A percentile compares a stretch with the other conserved stretches of the same genome.
These are phyloP conservation scores for Electrophaes corylata DNA, from an alignment of 2,888 invertebrate genomes.

Conservation along the genomic window DNA sequence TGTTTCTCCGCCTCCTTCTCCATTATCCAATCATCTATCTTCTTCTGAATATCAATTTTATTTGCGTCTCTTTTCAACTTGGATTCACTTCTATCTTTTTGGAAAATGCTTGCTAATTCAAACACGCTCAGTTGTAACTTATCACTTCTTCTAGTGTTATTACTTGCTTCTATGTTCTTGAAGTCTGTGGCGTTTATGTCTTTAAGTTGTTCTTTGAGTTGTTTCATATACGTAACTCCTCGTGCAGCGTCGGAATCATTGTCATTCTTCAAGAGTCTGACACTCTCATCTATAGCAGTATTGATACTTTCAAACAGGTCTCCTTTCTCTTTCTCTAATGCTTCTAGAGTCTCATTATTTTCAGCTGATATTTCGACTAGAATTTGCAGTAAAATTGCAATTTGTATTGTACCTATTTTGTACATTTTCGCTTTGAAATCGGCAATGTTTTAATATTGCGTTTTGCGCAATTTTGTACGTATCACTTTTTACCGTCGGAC, in stretches of 20 bases:
- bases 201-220: slow-evolving; percentile 50
- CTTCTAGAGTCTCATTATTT: slow-evolving; percentile 39
- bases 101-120: slow-evolving; percentile 35
- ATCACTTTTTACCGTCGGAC: not conserved
- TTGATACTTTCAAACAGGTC: slow-evolving; percentile 52
- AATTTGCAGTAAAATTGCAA: slow-evolving; percentile 12
- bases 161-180: slow-evolving; percentile 15
- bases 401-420: slow-evolving; percentile 5
- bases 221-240: slow-evolving; percentile 49
- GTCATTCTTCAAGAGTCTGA: slow-evolving; percentile 41
- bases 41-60: slow-evolving; percentile 41
- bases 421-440: slow-evolving; percentile 17
- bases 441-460: not conserved
- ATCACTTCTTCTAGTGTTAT: slow-evolving; percentile 8
- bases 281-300: slow-evolving; percentile 55
- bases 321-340: slow-evolving; percentile 50
- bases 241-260: slow-evolving; percentile 52
- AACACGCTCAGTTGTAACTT: slow-evolving; percentile 15
- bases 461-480: slow-evolving; percentile 4
- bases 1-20: slow-evolving; percentile 47
- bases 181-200: slow-evolving; percentile 40
- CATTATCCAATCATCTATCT: slow-evolving; percentile 51
- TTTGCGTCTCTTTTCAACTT: slow-evolving; percentile 5
- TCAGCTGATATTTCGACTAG: not conserved
- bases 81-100: slow-evolving; percentile 3